Evolutionary conservation across 64 coral and sea anemone species (phyloP).

Genomic region (Actinia tenebrosa): DNA sequence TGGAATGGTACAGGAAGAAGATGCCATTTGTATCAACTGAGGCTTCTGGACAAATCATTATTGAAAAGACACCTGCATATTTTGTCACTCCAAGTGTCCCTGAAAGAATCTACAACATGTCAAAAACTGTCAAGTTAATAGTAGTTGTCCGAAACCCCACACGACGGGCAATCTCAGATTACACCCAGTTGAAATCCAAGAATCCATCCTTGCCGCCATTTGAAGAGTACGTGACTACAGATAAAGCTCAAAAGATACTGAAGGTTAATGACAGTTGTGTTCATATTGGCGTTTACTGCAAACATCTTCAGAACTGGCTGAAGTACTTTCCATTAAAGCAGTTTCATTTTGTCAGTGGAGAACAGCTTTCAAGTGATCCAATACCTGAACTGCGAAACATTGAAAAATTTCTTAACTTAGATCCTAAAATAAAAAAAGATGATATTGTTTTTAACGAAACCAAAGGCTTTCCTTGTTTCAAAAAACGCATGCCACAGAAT

Average conservation of each 20-base stretch:
- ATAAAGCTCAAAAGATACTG: background rate
- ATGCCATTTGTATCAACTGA: conserved; percentile 39
- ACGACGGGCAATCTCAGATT: conserved; percentile 75
- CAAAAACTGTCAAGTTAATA: conserved; percentile 50
- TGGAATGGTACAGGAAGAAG: conserved; percentile 54
- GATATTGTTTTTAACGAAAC: conserved; percentile 61
- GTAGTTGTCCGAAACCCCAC: conserved; percentile 77
- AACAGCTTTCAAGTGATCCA: conserved; percentile 49
- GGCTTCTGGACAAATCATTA: conserved; percentile 6
- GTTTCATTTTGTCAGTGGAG: conserved; percentile 84
- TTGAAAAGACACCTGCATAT: conserved; percentile 72
- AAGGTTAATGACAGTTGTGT: conserved; percentile 27
- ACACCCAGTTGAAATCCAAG: conserved; percentile 56
- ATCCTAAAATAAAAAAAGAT: conserved; percentile 43
- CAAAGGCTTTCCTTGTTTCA: conserved; percentile 82
- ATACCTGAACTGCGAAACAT: conserved; percentile 45
- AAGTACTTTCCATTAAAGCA: conserved; percentile 55
- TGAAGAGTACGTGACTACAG: conserved; percentile 39
- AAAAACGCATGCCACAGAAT: background rate
- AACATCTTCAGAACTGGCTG: conserved; percentile 49
- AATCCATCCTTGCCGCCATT: conserved; percentile 27
- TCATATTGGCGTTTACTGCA: conserved; percentile 56
- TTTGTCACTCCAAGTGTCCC: conserved; percentile 50
- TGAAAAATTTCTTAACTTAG: conserved; percentile 57
- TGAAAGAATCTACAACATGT: conserved; percentile 45